These are phyloP conservation scores for Halcyon leucocephala DNA, from an alignment of 2,797 vertebrate genomes.

Conservation along the genomic window DNA sequence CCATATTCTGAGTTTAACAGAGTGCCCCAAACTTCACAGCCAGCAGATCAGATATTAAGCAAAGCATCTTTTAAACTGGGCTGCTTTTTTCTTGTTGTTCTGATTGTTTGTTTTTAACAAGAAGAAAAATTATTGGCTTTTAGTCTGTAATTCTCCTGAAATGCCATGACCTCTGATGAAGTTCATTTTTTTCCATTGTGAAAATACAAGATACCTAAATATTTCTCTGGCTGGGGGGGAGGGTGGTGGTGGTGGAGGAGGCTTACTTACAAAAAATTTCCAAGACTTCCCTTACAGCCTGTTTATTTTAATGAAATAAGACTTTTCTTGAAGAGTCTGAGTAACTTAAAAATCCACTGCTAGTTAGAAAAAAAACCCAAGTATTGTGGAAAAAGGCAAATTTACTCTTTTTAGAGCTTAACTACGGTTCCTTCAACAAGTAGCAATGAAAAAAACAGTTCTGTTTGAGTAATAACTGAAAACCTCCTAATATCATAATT, in stretches of 20 bases:
- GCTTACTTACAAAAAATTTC: background rate
- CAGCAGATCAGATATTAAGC: background rate
- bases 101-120: background rate
- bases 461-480: background rate
- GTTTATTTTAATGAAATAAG: background rate
- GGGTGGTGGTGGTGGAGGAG: background rate
- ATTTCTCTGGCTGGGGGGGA: background rate
- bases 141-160: background rate
- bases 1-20: background rate
- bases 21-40: background rate
- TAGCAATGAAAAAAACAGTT: background rate
- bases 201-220: background rate
- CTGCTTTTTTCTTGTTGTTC: background rate
- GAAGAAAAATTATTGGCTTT: background rate
- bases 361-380: background rate
- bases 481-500: background rate
- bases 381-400: background rate
- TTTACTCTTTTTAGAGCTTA: background rate
- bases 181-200: background rate
- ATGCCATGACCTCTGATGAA: background rate
- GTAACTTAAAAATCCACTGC: background rate
- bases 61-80: background rate
- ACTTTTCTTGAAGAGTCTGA: background rate
- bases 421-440: background rate
- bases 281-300: background rate